Conservation (phyloP, 2,113 vertebrate species). For the Phoenicopterus ruber region DNA sequence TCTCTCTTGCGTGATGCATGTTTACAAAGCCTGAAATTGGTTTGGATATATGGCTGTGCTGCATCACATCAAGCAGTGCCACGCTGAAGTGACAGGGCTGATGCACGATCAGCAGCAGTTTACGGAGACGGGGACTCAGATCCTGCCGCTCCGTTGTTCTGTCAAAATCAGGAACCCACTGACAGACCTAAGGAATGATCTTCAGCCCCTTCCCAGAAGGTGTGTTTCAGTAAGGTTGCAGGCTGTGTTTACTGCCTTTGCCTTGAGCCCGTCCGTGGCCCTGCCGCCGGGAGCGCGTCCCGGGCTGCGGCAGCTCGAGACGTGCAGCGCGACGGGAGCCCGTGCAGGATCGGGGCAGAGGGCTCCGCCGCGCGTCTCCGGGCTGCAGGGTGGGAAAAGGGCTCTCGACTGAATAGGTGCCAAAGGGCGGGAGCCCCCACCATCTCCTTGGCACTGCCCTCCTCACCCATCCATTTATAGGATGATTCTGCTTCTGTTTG, state of each 20-base stretch:
- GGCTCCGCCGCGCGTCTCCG: accelerated
- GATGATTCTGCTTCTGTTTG: not conserved
- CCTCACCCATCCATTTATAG: accelerated
- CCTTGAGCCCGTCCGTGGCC: accelerated
- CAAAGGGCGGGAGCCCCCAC: not conserved
- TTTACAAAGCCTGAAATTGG: slow-evolving; percentile 23
- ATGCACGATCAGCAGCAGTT: not conserved
- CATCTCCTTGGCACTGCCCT: accelerated
- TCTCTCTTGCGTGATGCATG: not conserved
- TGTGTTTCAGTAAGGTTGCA: not conserved
- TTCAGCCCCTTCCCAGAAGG: not conserved
- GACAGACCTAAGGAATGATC: not conserved
- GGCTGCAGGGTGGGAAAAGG: not conserved
- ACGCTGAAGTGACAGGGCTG: slow-evolving; percentile 16
- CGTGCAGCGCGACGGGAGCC: accelerated
- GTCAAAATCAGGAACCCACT: not conserved
- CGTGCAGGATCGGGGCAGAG: accelerated
- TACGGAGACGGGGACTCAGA: not conserved
- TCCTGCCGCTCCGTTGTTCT: not conserved
- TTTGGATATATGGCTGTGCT: not conserved
- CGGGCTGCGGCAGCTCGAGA: accelerated
- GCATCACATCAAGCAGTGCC: slow-evolving; percentile 3
- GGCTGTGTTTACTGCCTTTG: not conserved
- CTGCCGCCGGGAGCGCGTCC: not conserved
- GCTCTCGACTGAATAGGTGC: accelerated